Evolutionary conservation across 1,140 invertebrate species (phyloP), one percentile per base, ranked within the genome.

Genomic region (Homalodisca vitripennis): DNA sequence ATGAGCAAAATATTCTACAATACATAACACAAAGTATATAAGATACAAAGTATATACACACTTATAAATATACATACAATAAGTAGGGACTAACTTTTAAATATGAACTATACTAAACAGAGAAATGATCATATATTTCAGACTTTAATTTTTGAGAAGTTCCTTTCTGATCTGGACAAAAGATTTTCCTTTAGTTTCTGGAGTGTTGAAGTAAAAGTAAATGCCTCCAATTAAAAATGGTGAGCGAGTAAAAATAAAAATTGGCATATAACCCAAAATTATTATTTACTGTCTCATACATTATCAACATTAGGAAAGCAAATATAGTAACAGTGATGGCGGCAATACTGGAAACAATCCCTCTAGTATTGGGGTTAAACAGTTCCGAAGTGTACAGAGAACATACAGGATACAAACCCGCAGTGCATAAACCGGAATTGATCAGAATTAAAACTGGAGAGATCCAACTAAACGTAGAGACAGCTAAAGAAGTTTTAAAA

Each of bases 391-490:
- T 67, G n/a, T 70, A 62, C 6, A 67, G 32, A 3, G 30, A 24
- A 29, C 32, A 34, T 1, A 74, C 57, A 14, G 72, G 57, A 13
- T 51, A 57, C 14, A 73, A 26, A 27, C 72, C 72, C 24, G 70
- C 27, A 22, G 64, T 70, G 77, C 88, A 93, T 41, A 85, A 84
- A 6, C 90, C 80, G 66, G 91, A 88, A 75, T 89, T 92, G 0
- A 86, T 72, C 1, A 91, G 83, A 0, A 92, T 81, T 17, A 84
- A 84, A 0, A 83, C 76, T 0, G 92, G 82, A 0, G 90, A 87
- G 13, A 92, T 74, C 78, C 85, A 82, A 71, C 83, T 81, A 1
- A 87, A 75, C 0, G 74, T 72, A 2, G 77, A 74, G 65, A 82
- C 80, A 72, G 81, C 82, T 22, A 78, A 75, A 70, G 79, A 75